Evolutionary conservation across 2,113 vertebrate species (phyloP).

Genomic region (Oreochromis aureus): DNA sequence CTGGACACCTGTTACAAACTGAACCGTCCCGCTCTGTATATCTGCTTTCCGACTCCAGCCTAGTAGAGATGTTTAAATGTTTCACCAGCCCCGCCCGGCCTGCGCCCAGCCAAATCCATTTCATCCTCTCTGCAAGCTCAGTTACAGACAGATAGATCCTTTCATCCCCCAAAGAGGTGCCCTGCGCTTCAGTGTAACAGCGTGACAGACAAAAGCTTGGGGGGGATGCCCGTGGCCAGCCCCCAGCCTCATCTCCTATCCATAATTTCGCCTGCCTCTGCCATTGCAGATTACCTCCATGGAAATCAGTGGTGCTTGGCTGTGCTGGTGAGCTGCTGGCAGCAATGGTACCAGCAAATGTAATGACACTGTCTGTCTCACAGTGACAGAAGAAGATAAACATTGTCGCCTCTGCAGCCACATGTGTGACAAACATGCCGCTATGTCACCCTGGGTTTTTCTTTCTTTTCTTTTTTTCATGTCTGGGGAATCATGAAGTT

Average conservation of each 20-base stretch:
- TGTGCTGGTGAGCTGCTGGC: conserved; percentile 22
- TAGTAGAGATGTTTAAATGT: conserved; percentile 27
- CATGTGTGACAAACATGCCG: background rate
- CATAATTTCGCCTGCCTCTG: conserved; percentile 51
- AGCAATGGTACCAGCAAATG: conserved; percentile 39
- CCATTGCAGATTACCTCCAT: conserved; percentile 54
- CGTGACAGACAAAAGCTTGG: conserved; percentile 59
- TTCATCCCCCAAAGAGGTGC: conserved; percentile 51
- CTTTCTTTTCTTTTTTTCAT: background rate
- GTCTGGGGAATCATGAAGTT: background rate
- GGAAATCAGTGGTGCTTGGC: conserved; percentile 30
- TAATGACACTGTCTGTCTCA: conserved; percentile 44
- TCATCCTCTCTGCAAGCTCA: conserved; percentile 43
- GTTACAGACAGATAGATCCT: conserved; percentile 49
- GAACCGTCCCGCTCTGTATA: background rate
- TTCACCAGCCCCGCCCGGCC: conserved; percentile 2
- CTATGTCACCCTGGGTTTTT: background rate
- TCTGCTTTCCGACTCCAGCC: background rate
- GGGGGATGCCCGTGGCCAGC: conserved; percentile 55
- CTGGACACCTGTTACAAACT: conserved; percentile 10
- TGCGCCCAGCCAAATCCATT: conserved; percentile 45
- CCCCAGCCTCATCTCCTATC: conserved; percentile 30
- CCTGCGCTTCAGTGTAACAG: conserved; percentile 30
- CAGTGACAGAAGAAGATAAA: conserved; percentile 32
- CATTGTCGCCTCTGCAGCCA: background rate